A percentile compares a stretch with the other conserved stretches of the same genome.
phyloP scores from a whole-genome alignment of 2,888 invertebrate species.

The Acholoe squamosa region DNA sequence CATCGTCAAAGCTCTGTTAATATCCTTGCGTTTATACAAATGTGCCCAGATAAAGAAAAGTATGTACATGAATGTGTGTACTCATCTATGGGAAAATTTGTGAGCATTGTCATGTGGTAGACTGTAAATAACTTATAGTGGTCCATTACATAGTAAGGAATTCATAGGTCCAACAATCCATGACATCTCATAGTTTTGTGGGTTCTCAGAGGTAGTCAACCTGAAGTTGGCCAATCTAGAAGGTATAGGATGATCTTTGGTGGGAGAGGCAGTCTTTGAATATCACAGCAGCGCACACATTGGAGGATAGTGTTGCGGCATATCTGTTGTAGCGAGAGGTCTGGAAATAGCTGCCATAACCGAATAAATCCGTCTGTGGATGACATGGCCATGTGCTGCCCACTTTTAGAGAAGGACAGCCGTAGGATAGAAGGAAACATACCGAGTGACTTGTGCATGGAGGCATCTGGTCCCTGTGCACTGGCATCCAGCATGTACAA shows the following conservation, averaged over 20 bases:
- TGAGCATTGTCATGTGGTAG: no score
- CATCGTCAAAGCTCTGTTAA: no score
- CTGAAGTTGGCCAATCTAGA: constrained; percentile 51
- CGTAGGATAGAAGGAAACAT: constrained; percentile 71
- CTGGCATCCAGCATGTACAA: constrained; percentile 71
- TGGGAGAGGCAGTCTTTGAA: constrained; percentile 73
- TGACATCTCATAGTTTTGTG: not conserved
- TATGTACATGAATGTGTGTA: no score
- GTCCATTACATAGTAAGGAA: no score
- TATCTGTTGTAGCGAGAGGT: constrained; percentile 72
- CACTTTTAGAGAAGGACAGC: constrained; percentile 73
- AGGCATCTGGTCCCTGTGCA: constrained; percentile 67
- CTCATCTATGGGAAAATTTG: no score
- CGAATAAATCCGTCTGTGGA: constrained; percentile 75
- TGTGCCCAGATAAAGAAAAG: no score
- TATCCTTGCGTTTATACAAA: no score
- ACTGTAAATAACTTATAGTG: no score
- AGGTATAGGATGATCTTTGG: constrained; percentile 42
- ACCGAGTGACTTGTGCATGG: constrained; percentile 60
- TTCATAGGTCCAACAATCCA: not conserved
- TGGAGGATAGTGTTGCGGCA: constrained; percentile 74
- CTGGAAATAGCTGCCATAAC: constrained; percentile 73
- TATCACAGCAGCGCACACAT: constrained; percentile 67
- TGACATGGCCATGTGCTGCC: constrained; percentile 73
- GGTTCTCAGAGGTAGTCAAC: not conserved